A percentile compares a stretch with the other conserved stretches of the same genome.
These are phyloP conservation scores for Cantharis lateralis DNA, from an alignment of 2,888 invertebrate species.

Conservation along the genomic window DNA sequence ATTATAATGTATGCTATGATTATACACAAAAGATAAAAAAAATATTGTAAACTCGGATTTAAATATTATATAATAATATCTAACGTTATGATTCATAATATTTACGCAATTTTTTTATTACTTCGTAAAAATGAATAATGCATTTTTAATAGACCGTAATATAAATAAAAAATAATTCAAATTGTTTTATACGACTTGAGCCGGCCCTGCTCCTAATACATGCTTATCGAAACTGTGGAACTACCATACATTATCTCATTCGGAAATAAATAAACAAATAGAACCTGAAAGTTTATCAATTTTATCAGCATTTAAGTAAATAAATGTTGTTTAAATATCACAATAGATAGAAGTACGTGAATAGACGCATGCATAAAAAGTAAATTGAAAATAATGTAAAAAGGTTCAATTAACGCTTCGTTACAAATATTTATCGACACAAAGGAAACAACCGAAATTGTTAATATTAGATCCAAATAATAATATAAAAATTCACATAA, in stretches of 20 bases:
- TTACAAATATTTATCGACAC: not conserved
- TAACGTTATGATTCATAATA: not conserved
- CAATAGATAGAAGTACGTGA: no score
- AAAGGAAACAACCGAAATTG: not conserved
- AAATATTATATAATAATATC: not conserved
- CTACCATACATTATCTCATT: not conserved
- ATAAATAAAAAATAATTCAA: not conserved
- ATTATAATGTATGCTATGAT: not conserved
- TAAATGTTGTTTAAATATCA: constrained; percentile 10
- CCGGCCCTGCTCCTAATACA: not conserved
- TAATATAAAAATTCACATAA: not conserved
- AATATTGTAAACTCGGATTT: not conserved
- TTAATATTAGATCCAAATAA: not conserved
- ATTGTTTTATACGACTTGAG: not conserved
- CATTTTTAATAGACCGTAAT: not conserved
- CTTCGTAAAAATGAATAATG: no score
- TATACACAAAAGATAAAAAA: not conserved
- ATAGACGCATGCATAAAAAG: not conserved
- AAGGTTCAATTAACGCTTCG: not conserved
- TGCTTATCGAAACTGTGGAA: not conserved
- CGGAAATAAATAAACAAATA: constrained; percentile 13
- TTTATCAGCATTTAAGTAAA: constrained; percentile 16
- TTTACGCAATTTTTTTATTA: not conserved
- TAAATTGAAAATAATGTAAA: not conserved
- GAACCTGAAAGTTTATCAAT: constrained; percentile 13